Percentiles rank a stretch among this genome's conserved stretches.
Evolutionary conservation across 2,797 vertebrate species (phyloP).

Genomic region (Psittacula echo): DNA sequence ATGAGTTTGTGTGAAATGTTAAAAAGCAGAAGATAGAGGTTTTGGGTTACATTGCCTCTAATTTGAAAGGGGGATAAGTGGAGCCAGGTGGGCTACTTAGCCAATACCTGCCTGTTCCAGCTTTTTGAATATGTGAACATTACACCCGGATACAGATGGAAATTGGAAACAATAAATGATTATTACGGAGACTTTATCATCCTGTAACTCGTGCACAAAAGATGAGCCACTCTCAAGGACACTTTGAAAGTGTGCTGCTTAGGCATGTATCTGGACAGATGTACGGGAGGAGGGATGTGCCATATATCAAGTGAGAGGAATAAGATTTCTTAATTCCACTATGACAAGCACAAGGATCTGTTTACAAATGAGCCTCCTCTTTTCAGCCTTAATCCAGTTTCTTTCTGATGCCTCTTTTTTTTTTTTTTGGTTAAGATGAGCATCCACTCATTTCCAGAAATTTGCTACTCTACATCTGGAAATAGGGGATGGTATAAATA

Average conservation of each 20-base stretch:
- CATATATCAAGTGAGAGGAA: constrained; percentile 30
- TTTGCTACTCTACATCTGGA: background rate
- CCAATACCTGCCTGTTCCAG: constrained; percentile 55
- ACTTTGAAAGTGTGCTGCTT: constrained; percentile 47
- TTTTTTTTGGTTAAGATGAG: background rate
- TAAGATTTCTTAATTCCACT: constrained; percentile 47
- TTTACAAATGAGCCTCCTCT: background rate
- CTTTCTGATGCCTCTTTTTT: constrained; percentile 20
- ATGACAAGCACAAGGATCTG: constrained; percentile 5
- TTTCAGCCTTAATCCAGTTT: background rate
- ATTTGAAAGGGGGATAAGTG: constrained; percentile 77
- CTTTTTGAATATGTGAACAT: constrained; percentile 76
- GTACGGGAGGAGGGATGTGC: background rate
- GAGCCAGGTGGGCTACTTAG: constrained; percentile 77
- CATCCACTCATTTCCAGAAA: background rate
- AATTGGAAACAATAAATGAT: constrained; percentile 76
- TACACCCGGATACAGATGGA: constrained; percentile 69
- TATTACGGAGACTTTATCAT: constrained; percentile 38
- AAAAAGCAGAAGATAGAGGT: constrained; percentile 80
- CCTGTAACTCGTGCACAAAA: background rate
- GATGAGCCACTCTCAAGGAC: constrained; percentile 40
- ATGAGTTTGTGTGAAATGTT: constrained; percentile 78
- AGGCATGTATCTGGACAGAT: constrained; percentile 47
- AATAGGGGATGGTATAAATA: background rate
- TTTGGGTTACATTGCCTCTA: constrained; percentile 76